These are phyloP conservation scores for Callospermophilus lateralis DNA, from an alignment of 2,113 vertebrate genomes.

Conservation along the genomic window DNA sequence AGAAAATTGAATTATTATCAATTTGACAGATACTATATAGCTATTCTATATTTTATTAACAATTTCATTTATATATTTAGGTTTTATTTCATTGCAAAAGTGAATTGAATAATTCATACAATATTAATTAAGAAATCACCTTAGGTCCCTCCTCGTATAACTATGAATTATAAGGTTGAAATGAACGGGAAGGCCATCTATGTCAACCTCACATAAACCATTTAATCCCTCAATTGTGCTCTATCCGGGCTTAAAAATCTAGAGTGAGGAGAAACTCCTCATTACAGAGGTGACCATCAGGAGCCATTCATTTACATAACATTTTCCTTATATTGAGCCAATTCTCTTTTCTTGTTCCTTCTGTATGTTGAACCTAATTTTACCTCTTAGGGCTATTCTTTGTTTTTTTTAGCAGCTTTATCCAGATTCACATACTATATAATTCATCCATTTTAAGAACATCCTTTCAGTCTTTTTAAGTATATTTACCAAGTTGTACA, in stretches of 20 bases:
- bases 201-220: not conserved
- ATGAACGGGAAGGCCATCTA: not conserved
- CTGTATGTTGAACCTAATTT: not conserved
- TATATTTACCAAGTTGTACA: not conserved
- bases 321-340: not conserved
- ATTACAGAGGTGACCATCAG: not conserved
- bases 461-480: not conserved
- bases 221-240: not conserved
- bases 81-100: not conserved
- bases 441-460: not conserved
- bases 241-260: not conserved
- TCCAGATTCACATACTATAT: not conserved
- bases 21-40: not conserved
- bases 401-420: not conserved
- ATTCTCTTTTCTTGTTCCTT: not conserved
- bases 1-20: not conserved
- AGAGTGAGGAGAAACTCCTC: not conserved
- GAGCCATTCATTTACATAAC: not conserved
- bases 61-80: conserved; percentile 28
- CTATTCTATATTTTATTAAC: not conserved
- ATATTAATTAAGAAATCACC: conserved; percentile 55
- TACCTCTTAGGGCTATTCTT: not conserved
- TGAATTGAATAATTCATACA: not conserved
- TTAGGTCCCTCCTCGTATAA: not conserved
- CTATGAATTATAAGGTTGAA: not conserved